Base-by-base conservation (phyloP, 2,113 vertebrate genomes). In the Protobothrops mucrosquamatus region DNA sequence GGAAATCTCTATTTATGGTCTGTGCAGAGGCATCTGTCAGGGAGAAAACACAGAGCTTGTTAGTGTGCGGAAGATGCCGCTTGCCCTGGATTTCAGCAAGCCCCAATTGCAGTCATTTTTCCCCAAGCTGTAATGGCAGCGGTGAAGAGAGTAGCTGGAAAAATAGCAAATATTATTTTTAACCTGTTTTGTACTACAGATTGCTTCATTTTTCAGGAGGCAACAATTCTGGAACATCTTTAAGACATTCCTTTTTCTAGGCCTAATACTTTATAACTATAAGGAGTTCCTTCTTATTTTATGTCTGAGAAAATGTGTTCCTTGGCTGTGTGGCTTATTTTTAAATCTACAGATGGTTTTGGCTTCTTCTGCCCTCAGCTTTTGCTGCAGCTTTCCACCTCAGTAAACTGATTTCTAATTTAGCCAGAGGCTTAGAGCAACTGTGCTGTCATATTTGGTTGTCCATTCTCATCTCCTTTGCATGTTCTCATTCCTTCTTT, bases 311-410 rank as follows among this genome's bases (percentile, higher is more conserved):
- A 64, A 69, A 64, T 93, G 89, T 93, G 93, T 96, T 96, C 87
- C 92, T 95, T 88, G 93, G 94, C 46, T 95, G 95, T 95, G 87
- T 95, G 95, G 96, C 97, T 97, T 96, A 96, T 97, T 97, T 97
- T 97, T 96, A 96, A 97, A 96, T 96, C 96, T 94, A 95, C 96
- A 96, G 93, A 96, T 97, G 95, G 97, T 95, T 96, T 96, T 95
- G 92, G 74, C 92, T 86, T 94, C 94, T 94, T 96, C 94, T 92
- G 74, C 96, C 92, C 96, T 94, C 95, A 93, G 94, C 91, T 94
- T 95, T 26, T 91, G 92, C 95, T 96, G 93, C 95, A 94, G 95
- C 96, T 96, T 96, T 97, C 96, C 94, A 93, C 93, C 93, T 96
- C 96, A 96, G 92, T 96, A 97, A 96, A 95, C 93, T 10, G 94